Percentiles rank a stretch among this genome's conserved stretches.
These are phyloP conservation scores for Calliphora vomitoria DNA, from an alignment of 2,888 invertebrate genomes.

Conservation along the genomic window DNA sequence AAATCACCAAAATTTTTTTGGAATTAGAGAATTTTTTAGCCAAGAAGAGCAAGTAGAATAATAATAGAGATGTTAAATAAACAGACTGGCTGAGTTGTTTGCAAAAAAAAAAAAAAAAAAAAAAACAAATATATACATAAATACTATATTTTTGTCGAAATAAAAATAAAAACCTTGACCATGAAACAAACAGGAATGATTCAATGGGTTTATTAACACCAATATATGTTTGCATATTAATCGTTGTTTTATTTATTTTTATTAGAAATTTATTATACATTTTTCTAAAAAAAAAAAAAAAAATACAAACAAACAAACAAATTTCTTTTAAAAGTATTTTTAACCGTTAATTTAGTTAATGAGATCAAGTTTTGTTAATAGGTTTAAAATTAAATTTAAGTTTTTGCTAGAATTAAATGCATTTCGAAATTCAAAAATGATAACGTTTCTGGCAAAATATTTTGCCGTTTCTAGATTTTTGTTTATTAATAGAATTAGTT, in stretches of 20 bases:
- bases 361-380: too few relatives aligned
- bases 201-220: constrained; percentile 73
- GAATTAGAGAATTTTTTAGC: constrained; percentile 22
- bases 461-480: too few relatives aligned
- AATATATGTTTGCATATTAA: constrained; percentile 41
- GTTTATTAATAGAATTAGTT: too few relatives aligned
- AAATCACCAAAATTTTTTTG: not conserved
- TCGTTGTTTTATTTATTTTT: constrained; percentile 41
- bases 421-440: too few relatives aligned
- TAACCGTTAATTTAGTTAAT: too few relatives aligned
- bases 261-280: constrained; percentile 20
- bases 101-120: too few relatives aligned
- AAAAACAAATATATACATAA: too few relatives aligned
- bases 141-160: not conserved
- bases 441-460: too few relatives aligned
- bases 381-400: too few relatives aligned
- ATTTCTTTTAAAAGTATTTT: not conserved
- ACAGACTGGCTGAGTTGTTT: not conserved
- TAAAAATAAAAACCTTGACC: constrained; percentile 71
- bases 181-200: constrained; percentile 73
- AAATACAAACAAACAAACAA: constrained; percentile 9
- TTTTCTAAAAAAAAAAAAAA: constrained; percentile 16
- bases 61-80: constrained; percentile 44
- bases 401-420: too few relatives aligned
- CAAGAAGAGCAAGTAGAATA: constrained; percentile 37